These are phyloP conservation scores for Drosophila subquinaria DNA, from an alignment of 2,888 invertebrate species.

Conservation along the genomic window DNA sequence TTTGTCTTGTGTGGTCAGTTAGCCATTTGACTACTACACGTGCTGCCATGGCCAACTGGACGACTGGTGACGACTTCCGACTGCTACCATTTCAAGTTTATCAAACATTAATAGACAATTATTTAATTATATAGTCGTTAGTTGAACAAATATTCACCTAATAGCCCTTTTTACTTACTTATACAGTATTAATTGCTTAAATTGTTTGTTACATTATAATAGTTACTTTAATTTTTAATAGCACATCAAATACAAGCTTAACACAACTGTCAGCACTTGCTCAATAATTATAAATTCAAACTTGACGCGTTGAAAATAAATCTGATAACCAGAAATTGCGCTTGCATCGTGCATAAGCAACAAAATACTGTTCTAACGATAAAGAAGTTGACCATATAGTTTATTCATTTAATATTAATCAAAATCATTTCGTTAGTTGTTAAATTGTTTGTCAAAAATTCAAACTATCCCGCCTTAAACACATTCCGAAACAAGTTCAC, in stretches of 20 bases:
- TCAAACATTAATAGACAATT: not conserved
- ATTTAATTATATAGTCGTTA: not conserved
- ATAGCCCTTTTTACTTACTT: not conserved
- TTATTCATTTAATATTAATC: too few species aligned
- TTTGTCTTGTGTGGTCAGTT: constrained; percentile 29
- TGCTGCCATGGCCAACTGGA: constrained; percentile 15
- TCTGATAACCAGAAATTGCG: too few species aligned
- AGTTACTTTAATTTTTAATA: not conserved
- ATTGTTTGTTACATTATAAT: not conserved
- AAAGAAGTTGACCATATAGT: too few species aligned
- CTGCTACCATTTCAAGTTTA: constrained; percentile 18
- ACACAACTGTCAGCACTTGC: not conserved
- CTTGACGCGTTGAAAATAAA: too few species aligned
- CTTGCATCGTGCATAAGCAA: too few species aligned
- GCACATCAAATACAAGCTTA: not conserved
- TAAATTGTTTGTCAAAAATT: too few species aligned
- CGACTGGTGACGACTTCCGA: constrained; percentile 18
- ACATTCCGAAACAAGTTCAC: too few species aligned
- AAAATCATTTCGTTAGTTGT: too few species aligned
- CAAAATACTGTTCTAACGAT: too few species aligned
- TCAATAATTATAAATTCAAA: not conserved
- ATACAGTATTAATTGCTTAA: not conserved
- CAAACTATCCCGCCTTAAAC: too few species aligned
- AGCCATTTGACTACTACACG: constrained; percentile 1
- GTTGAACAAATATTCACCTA: not conserved